Evolutionary conservation across 2,888 invertebrate genomes (phyloP), one percentile per base, ranked within the genome.

Genomic region (Caenorhabditis zanzibari): DNA sequence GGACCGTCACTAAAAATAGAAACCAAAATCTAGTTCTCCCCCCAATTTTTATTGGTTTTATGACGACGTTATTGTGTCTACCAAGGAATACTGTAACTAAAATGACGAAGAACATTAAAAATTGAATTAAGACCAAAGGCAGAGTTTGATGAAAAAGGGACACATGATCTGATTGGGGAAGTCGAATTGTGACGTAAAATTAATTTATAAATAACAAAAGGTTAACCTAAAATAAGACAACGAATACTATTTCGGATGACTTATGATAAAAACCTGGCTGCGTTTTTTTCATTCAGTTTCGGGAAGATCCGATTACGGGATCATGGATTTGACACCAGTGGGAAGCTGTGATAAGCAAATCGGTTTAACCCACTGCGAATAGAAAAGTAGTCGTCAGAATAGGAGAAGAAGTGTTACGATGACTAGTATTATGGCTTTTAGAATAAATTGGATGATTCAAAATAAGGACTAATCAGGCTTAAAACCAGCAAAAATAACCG

Each of bases 1-100:
- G 49, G 59, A 59, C 76, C 59, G 76, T 66, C 75, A 38, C 63
- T 66, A 68, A 82, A 79, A 79, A 79, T 79, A 79, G 79, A 61
- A n/a, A 9, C 7, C 6, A 32, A 71, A 71, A 72, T 79, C 79
- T 72, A 66, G 71, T 71, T 79, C 72, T 44, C 63, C 56, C 35
- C 32, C 47, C 59, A 32, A 64, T 47, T 66, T 72, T 71, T 71
- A 79, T 79, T 72, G 64, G 64, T 79, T 79, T 77, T 76, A 76
- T 76, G 76, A 76, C 68, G 52, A 76, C 59, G 52, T 76, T 76
- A 68, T 68, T 59, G 12, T 76, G 76, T 68, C 68, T 76, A 63
- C 41, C 16, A 24, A 41, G 68, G 59, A 0, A 52, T 76, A 76
- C 76, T 38, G 76, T 76, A 76, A 38, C 32, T 44, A 22, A 26